phyloP scores from a whole-genome alignment of 2,113 vertebrate species.

The Stegastes partitus region DNA sequence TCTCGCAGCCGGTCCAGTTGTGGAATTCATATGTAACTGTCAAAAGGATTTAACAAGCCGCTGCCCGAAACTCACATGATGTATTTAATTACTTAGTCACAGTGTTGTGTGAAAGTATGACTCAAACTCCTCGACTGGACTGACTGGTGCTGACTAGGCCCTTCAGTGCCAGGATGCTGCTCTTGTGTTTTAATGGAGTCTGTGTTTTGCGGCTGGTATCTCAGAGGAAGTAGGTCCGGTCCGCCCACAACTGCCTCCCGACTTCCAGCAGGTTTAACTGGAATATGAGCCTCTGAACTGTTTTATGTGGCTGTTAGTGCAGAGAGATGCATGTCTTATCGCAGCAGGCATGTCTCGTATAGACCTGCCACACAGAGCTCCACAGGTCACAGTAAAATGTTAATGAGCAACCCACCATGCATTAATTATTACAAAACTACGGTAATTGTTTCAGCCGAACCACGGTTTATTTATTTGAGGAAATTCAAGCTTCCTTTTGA shows the following conservation, averaged over 20 bases:
- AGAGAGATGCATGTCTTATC: conserved; percentile 44
- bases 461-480: not conserved
- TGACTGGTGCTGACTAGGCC: conserved; percentile 41
- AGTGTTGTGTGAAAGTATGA: conserved; percentile 60
- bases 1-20: conserved; percentile 8
- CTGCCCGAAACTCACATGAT: conserved; percentile 43
- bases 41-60: conserved; percentile 19
- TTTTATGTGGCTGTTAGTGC: conserved; percentile 59
- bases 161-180: conserved; percentile 36
- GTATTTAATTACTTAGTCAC: conserved; percentile 46
- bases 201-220: conserved; percentile 50
- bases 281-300: conserved; percentile 70
- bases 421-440: conserved; percentile 19
- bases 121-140: conserved; percentile 38
- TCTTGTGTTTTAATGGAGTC: conserved; percentile 44
- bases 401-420: conserved; percentile 38
- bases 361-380: conserved; percentile 42
- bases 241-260: conserved; percentile 36
- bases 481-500: conserved; percentile 19
- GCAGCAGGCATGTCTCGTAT: conserved; percentile 54
- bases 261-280: conserved; percentile 81
- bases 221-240: conserved; percentile 57
- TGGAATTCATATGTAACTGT: conserved; percentile 31
- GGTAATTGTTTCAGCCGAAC: conserved; percentile 12
- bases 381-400: conserved; percentile 38